phyloP scores from a whole-genome alignment of 2,113 vertebrate genomes.

The Pogonocichla stellata region DNA sequence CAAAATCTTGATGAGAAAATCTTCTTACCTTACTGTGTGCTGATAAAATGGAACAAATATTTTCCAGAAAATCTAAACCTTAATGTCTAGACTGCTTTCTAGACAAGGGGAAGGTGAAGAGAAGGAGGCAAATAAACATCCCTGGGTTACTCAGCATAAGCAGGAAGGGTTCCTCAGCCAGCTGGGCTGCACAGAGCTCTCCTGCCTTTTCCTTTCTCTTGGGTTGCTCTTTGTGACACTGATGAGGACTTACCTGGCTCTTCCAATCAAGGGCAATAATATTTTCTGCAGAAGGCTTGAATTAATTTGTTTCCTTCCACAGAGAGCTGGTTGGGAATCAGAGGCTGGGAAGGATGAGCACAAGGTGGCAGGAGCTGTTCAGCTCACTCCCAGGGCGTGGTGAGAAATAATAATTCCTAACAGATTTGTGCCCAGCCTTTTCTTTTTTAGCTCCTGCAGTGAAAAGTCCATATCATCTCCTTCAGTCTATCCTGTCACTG shows the following conservation, averaged over 20 bases:
- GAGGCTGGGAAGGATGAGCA: background rate
- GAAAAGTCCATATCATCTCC: background rate
- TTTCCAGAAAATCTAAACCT: background rate
- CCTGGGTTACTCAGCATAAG: background rate
- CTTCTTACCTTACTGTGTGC: background rate
- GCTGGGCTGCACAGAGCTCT: fast-evolving
- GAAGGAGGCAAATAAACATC: background rate
- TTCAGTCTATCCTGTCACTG: background rate
- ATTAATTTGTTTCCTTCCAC: background rate
- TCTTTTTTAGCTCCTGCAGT: background rate
- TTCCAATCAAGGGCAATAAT: background rate
- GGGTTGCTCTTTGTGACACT: background rate
- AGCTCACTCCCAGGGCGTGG: fast-evolving
- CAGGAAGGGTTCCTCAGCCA: background rate
- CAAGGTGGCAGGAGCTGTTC: background rate
- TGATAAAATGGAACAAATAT: background rate
- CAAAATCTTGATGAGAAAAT: too few relatives aligned
- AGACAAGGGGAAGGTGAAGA: background rate
- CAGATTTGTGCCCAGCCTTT: background rate
- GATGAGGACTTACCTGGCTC: background rate
- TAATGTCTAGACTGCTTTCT: background rate
- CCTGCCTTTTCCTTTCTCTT: background rate
- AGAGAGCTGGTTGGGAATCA: background rate
- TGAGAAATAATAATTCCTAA: background rate
- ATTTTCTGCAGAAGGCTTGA: background rate